phyloP scores from a whole-genome alignment of 2,797 vertebrate species.

The Passerculus sandwichensis region DNA sequence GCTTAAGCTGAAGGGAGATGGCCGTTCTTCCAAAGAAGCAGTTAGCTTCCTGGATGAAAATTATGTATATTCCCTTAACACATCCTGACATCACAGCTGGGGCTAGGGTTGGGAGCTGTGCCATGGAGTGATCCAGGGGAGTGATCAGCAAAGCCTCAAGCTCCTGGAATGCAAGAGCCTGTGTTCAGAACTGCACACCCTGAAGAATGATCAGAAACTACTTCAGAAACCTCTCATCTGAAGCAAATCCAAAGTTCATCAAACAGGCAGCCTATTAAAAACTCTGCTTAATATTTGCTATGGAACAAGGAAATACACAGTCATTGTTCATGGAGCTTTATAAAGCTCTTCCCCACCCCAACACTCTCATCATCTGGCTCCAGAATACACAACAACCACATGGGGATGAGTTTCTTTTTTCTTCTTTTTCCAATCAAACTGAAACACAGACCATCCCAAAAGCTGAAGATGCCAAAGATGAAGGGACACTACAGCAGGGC shows the following conservation, averaged over 20 bases:
- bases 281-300: conserved; percentile 1
- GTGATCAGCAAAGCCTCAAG: background rate
- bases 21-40: background rate
- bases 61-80: background rate
- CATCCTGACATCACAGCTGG: background rate
- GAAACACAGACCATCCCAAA: background rate
- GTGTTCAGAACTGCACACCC: background rate
- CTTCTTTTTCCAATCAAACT: background rate
- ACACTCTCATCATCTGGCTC: background rate
- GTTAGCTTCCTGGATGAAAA: background rate
- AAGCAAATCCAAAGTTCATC: conserved; percentile 38
- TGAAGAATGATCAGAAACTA: conserved; percentile 14
- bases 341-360: background rate
- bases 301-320: background rate
- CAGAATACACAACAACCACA: background rate
- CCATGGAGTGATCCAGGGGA: background rate
- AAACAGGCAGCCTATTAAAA: conserved; percentile 4
- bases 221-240: conserved; percentile 20
- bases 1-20: background rate
- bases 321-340: background rate
- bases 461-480: background rate
- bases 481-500: background rate
- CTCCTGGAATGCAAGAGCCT: conserved; percentile 31
- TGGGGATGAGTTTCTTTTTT: background rate
- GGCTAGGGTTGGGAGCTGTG: background rate